A percentile compares a stretch with the other conserved stretches of the same genome.
Conservation (phyloP, 1,140 invertebrate genomes). For the Drosophila tropicalis region DNA sequence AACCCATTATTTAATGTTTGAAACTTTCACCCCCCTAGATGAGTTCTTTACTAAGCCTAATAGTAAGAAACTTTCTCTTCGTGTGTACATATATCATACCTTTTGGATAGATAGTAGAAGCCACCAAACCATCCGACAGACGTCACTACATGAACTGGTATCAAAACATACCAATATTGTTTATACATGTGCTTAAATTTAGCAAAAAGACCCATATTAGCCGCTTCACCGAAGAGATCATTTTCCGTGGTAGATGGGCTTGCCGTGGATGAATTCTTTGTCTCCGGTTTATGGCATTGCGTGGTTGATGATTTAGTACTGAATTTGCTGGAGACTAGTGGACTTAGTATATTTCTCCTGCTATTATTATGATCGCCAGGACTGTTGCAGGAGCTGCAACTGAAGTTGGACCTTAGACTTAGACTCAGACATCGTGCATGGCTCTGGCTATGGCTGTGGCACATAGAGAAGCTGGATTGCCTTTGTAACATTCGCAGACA, state of each 20-base stretch:
- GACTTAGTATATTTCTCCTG: constrained; percentile 27
- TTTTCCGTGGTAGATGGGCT: constrained; percentile 29
- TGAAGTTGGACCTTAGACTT: constrained; percentile 21
- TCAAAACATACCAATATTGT: constrained; percentile 96
- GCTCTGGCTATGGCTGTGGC: constrained; percentile 14
- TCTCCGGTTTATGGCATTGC: constrained; percentile 53
- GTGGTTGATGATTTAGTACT: constrained; percentile 52
- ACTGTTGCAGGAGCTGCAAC: constrained; percentile 2
- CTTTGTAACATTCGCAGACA: constrained; percentile 25
- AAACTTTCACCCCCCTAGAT: neutral
- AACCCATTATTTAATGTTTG: too few relatives aligned
- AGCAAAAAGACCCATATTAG: constrained; percentile 86
- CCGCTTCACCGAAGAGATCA: constrained; percentile 74
- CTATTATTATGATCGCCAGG: constrained; percentile 9
- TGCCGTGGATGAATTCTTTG: constrained; percentile 34
- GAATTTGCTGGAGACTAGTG: constrained; percentile 31
- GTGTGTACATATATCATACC: constrained; percentile 85
- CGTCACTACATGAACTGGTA: constrained; percentile 94
- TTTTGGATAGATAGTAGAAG: constrained; percentile 94
- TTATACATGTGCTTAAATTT: constrained; percentile 95
- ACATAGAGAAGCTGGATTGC: neutral
- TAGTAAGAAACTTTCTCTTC: neutral
- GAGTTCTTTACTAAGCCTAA: neutral
- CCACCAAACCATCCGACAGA: constrained; percentile 92
- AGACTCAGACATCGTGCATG: constrained; percentile 43